Evolutionary conservation across 2,113 vertebrate genomes (phyloP).

Genomic region (Nematolebias whitei): DNA sequence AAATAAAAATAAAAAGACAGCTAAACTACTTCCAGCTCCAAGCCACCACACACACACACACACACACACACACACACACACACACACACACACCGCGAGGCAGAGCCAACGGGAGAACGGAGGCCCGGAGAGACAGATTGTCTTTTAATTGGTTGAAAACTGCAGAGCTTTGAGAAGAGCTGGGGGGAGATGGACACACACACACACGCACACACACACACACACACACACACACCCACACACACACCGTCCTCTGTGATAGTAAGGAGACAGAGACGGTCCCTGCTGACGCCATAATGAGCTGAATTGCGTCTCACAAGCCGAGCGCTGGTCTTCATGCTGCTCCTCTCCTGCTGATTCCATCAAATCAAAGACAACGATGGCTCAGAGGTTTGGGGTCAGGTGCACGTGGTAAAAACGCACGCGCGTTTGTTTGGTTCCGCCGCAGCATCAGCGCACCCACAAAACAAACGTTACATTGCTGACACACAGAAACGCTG

Average conservation of each 20-base stretch:
- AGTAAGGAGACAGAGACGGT: conserved; percentile 48
- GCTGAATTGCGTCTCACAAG: no score
- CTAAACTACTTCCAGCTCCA: conserved; percentile 39
- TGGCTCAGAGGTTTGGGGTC: conserved; percentile 34
- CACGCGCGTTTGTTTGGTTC: conserved; percentile 1
- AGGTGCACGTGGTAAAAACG: conserved; percentile 6
- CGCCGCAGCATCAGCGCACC: background rate
- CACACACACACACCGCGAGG: conserved; percentile 18
- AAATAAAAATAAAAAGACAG: conserved; percentile 49
- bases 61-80: conserved; percentile 25
- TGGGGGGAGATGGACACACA: conserved; percentile 48
- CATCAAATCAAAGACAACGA: conserved; percentile 40
- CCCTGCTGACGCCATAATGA: conserved; percentile 67
- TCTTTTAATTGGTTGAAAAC: conserved; percentile 76
- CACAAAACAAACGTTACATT: background rate
- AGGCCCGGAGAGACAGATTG: conserved; percentile 68
- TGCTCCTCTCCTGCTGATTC: conserved; percentile 60
- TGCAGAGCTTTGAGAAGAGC: conserved; percentile 64
- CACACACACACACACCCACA: conserved; percentile 17
- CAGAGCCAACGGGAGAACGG: conserved; percentile 49
- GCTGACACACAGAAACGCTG: no score
- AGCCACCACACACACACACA: conserved; percentile 34
- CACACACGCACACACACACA: conserved; percentile 32
- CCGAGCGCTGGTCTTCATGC: no score
- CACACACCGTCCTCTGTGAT: conserved; percentile 61